Conservation (phyloP, 2,888 invertebrate genomes). For the Drosophila macrospina region DNA sequence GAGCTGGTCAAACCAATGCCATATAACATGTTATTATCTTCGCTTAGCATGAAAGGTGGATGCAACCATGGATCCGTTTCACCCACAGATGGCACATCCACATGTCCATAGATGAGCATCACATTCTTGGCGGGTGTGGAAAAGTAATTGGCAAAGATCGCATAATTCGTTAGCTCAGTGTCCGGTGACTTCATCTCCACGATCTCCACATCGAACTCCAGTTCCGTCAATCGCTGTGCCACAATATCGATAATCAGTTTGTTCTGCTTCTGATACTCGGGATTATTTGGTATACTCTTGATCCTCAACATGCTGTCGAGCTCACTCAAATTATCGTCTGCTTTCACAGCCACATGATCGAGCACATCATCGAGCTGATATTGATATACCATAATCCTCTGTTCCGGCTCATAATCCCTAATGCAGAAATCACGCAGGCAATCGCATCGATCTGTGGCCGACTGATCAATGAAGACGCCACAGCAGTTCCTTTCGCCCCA, state of each 20-base stretch:
- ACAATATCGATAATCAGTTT: slow-evolving; percentile 45
- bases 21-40: slow-evolving; percentile 5
- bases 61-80: slow-evolving; percentile 24
- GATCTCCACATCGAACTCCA: slow-evolving; percentile 49
- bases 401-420: slow-evolving; percentile 25
- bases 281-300: slow-evolving; percentile 20
- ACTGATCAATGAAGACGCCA: slow-evolving; percentile 37
- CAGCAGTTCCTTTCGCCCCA: slow-evolving; percentile 49
- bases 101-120: slow-evolving; percentile 49
- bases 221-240: slow-evolving; percentile 28
- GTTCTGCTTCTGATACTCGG: not conserved
- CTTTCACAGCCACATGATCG: not conserved
- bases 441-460: slow-evolving; percentile 27
- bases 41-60: slow-evolving; percentile 37
- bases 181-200: slow-evolving; percentile 15
- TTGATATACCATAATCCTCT: slow-evolving; percentile 15
- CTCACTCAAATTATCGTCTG: not conserved
- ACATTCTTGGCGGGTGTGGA: slow-evolving; percentile 50
- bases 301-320: slow-evolving; percentile 31
- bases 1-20: slow-evolving; percentile 45
- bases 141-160: slow-evolving; percentile 57
- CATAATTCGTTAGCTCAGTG: slow-evolving; percentile 9
- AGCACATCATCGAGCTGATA: not conserved
- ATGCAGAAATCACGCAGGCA: slow-evolving; percentile 49
- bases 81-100: slow-evolving; percentile 29